phyloP scores from a whole-genome alignment of 2,113 vertebrate genomes.

The Cynopterus brachyotis region DNA sequence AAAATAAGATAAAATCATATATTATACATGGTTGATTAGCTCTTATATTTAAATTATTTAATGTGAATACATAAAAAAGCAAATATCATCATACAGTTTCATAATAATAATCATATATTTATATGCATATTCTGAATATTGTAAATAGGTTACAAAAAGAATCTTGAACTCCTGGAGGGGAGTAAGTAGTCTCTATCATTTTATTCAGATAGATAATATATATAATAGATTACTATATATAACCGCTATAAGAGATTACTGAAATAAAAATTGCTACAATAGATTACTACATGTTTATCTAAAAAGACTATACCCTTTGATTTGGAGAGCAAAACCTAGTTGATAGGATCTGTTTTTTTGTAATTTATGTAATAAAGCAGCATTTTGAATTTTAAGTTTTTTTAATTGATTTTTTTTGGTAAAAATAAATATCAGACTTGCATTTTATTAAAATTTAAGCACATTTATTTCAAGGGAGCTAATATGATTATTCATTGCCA shows the following conservation, averaged over 20 bases:
- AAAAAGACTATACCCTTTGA: neutral
- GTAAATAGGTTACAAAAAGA: neutral
- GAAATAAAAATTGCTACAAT: neutral
- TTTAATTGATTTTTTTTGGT: neutral
- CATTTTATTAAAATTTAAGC: neutral
- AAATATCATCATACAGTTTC: neutral
- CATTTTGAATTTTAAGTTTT: neutral
- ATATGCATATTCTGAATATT: neutral
- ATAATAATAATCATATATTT: neutral
- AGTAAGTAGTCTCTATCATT: accelerated
- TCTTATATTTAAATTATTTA: neutral
- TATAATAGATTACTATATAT: neutral
- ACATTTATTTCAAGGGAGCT: slow-evolving; percentile 28
- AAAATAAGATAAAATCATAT: neutral
- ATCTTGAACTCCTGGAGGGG: neutral
- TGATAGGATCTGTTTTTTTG: neutral
- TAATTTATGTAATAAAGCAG: neutral
- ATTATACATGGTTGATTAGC: neutral
- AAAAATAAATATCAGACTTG: neutral
- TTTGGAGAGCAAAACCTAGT: neutral
- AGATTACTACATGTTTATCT: neutral
- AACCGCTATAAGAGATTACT: neutral
- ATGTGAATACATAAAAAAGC: neutral
- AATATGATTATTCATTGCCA: neutral
- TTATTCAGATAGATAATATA: neutral